These are phyloP conservation scores for Polyploca ridens DNA, from an alignment of 2,888 invertebrate genomes.

Conservation along the genomic window DNA sequence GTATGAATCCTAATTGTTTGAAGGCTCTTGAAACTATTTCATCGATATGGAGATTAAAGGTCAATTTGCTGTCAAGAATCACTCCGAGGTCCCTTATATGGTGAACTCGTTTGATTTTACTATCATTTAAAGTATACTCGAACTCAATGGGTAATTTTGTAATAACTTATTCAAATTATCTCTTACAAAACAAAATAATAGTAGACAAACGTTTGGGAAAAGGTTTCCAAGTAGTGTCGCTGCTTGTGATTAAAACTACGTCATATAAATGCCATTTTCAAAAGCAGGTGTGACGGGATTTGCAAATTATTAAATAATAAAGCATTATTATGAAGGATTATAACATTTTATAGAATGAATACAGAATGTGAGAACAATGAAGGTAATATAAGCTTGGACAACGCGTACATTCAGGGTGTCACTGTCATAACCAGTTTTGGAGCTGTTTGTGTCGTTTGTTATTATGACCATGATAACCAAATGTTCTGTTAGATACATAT, in stretches of 20 bases:
- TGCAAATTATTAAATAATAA: background rate
- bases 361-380: background rate
- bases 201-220: background rate
- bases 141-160: too few relatives aligned
- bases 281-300: background rate
- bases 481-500: background rate
- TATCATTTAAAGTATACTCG: too few relatives aligned
- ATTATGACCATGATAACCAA: background rate
- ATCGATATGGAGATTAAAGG: too few relatives aligned
- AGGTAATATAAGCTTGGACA: background rate
- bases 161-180: too few relatives aligned
- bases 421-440: background rate
- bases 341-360: constrained; percentile 1
- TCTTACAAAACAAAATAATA: background rate
- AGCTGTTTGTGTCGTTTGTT: background rate
- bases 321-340: background rate
- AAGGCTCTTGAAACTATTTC: too few relatives aligned
- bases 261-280: background rate
- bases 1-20: too few relatives aligned
- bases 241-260: background rate
- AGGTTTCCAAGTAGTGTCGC: background rate
- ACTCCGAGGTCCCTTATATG: too few relatives aligned
- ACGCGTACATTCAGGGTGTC: background rate
- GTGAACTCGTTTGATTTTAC: too few relatives aligned
- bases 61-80: too few relatives aligned